These are phyloP conservation scores for Gastrophryne carolinensis DNA, from an alignment of 2,797 vertebrate species.

Conservation along the genomic window DNA sequence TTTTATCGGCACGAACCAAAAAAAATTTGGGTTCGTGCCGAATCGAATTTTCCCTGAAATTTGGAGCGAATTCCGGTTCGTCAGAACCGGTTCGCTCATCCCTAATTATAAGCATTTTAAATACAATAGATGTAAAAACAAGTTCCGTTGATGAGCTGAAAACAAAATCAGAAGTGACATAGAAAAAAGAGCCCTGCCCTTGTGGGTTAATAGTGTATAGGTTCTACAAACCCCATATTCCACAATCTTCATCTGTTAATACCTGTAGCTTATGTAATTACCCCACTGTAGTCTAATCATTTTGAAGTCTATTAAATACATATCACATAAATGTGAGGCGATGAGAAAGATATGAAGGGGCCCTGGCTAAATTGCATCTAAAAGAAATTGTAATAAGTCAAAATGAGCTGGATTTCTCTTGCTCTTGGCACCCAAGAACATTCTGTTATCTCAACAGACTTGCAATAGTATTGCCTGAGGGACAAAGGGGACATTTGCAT, in stretches of 20 bases:
- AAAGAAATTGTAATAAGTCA: constrained; percentile 55
- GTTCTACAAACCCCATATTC: neutral
- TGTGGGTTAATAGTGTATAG: too few species aligned
- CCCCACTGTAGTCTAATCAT: constrained; percentile 78
- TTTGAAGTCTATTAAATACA: constrained; percentile 75
- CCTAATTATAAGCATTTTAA: too few species aligned
- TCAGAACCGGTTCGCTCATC: too few species aligned
- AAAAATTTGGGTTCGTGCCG: too few species aligned
- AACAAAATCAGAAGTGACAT: too few species aligned
- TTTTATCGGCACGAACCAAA: too few species aligned
- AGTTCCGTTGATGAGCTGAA: too few species aligned
- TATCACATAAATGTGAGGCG: constrained; percentile 69
- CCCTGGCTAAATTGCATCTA: constrained; percentile 58
- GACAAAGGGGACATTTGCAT: neutral
- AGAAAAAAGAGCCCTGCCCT: too few species aligned
- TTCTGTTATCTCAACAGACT: constrained; percentile 53
- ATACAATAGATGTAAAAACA: too few species aligned
- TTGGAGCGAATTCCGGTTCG: too few species aligned
- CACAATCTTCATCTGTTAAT: constrained; percentile 62
- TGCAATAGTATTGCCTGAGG: constrained; percentile 10
- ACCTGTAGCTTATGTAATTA: constrained; percentile 74
- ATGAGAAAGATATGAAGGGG: constrained; percentile 58
- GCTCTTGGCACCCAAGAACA: constrained; percentile 54
- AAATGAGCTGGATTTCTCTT: constrained; percentile 51
- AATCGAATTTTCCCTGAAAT: too few species aligned